Base-by-base conservation (phyloP, 2,797 vertebrate species). In the Sphaeramia orbicularis region DNA sequence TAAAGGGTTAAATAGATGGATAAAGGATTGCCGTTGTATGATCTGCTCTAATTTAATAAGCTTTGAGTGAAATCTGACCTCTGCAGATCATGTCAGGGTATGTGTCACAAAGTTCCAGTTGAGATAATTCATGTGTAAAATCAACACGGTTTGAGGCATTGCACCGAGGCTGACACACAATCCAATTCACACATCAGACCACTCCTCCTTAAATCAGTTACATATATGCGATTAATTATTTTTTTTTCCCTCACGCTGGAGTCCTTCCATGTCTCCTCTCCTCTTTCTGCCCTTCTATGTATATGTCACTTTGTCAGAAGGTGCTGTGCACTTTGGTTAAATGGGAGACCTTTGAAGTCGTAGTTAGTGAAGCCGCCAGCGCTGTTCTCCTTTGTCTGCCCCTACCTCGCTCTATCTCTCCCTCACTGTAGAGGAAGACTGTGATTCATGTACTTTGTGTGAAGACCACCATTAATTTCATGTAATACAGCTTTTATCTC, bases 401-500 rank as follows among this genome's bases (percentile, higher is more conserved):
- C 47, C 63, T 74, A 65, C 77, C 64, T 67, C 15, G 16, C 92
- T 93, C 94, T 92, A 93, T 42, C 21, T 60, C 55, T 44, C 53
- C 40, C 67, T 94, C 92, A 92, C 92, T 93, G 93, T 93, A 95
- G 94, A 40, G 44, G 95, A 95, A 65, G 66, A 96, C 94, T 94
- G 94, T 97, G 96, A 98, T 97, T 97, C 96, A 97, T 98, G 96
- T 96, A 95, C 94, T 94, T 93, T 93, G 93, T 93, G 92, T 94
- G 94, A 95, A 94, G 94, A 87, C 94, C 93, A 94, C 95, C 95
- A 96, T 97, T 98, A 96, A 97, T 97, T 97, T 96, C 94, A 93
- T 96, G 95, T 97, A 97, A 95, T 96, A 96, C 95, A 95, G 94
- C 95, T 96, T 97, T 97, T 97, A 98, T 97, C 96, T 96, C 91